phyloP scores from a whole-genome alignment of 2,888 invertebrate species.

The Flexamia atlantica region DNA sequence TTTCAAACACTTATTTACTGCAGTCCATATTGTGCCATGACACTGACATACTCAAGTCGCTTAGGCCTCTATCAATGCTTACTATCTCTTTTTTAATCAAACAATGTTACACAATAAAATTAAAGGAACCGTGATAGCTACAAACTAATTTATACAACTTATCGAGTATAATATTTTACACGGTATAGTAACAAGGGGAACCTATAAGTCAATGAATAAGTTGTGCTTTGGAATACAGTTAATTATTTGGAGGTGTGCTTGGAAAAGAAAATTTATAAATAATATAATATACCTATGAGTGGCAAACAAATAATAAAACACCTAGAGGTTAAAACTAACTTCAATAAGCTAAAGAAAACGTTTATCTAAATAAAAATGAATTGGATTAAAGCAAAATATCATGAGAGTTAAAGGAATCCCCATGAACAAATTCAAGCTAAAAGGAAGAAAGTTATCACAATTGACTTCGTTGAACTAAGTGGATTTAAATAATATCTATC shows the following conservation, averaged over 20 bases:
- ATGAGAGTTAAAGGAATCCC: too few species aligned
- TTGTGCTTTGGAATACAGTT: neutral
- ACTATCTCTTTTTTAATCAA: neutral
- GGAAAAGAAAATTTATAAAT: too few species aligned
- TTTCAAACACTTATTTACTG: conserved; percentile 12
- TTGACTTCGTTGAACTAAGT: too few species aligned
- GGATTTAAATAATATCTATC: too few species aligned
- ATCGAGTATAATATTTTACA: neutral
- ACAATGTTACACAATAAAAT: neutral
- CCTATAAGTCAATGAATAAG: neutral
- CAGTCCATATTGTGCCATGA: neutral
- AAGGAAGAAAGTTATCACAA: too few species aligned
- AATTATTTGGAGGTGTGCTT: neutral
- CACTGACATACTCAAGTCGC: neutral
- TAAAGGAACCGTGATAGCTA: neutral
- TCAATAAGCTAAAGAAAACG: too few species aligned
- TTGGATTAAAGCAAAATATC: too few species aligned
- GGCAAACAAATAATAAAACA: too few species aligned
- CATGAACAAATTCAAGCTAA: too few species aligned
- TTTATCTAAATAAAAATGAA: too few species aligned
- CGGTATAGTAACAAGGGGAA: neutral
- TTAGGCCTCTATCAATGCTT: conserved; percentile 1
- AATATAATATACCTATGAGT: too few species aligned
- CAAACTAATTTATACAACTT: neutral
- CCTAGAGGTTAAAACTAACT: too few species aligned